phyloP scores from a whole-genome alignment of 2,888 invertebrate species.

The Cyrtodaria siliqua region DNA sequence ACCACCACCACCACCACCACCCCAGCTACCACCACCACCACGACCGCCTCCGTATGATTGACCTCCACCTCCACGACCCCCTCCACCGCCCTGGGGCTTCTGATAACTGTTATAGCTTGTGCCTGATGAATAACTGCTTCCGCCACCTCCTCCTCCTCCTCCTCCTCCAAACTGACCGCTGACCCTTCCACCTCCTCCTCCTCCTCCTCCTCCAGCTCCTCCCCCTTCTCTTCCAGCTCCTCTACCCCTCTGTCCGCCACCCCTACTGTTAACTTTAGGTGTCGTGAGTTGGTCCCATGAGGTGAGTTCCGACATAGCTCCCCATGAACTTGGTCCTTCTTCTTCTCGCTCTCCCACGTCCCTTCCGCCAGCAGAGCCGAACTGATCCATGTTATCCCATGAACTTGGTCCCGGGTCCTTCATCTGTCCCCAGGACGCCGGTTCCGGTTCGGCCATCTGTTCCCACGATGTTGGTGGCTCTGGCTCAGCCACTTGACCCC shows the following conservation, averaged over 20 bases:
- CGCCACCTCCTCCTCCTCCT: not conserved
- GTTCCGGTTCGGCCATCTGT: not conserved
- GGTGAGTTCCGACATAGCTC: not conserved
- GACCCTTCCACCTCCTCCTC: not conserved
- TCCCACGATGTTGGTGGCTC: no score
- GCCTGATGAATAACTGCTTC: not conserved
- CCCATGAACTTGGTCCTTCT: not conserved
- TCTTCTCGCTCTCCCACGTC: no score
- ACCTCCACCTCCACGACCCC: conserved; percentile 8
- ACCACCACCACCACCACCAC: no score
- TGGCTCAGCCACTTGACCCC: no score
- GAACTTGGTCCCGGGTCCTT: conserved; percentile 6
- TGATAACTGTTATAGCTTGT: no score
- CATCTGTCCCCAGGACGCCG: not conserved
- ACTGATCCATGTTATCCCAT: conserved; percentile 7
- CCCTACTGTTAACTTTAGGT: not conserved
- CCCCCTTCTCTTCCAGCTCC: conserved; percentile 66
- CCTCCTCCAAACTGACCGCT: not conserved
- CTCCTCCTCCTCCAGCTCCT: conserved; percentile 52
- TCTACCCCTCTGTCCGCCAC: conserved; percentile 55
- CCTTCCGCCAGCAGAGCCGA: no score
- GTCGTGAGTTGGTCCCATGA: conserved; percentile 16
- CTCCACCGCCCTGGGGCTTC: not conserved
- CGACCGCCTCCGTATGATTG: conserved; percentile 21
- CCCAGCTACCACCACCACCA: conserved; percentile 25